Conservation (phyloP, 2,888 invertebrate species). For the Chymomyza caudatula region DNA sequence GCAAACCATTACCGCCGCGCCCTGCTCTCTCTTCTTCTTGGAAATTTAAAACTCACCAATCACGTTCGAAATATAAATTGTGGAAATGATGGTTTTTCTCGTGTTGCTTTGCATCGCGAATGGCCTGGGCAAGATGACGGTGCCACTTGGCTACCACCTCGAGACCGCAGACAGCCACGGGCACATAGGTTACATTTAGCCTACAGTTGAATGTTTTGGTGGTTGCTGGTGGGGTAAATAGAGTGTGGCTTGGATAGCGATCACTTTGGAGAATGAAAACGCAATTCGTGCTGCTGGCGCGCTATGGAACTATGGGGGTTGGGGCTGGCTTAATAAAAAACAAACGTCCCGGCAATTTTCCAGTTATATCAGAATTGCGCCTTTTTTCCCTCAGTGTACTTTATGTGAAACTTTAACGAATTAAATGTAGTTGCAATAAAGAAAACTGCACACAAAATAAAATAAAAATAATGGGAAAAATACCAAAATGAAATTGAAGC, state of each 20-base stretch:
- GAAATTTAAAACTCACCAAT: constrained; percentile 56
- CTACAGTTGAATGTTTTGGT: neutral
- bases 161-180: neutral
- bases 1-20: neutral
- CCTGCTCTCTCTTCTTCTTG: neutral
- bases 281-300: constrained; percentile 63
- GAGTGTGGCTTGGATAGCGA: constrained; percentile 46
- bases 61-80: constrained; percentile 78
- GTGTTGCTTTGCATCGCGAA: neutral
- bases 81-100: constrained; percentile 77
- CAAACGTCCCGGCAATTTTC: constrained; percentile 68
- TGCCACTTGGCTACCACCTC: neutral
- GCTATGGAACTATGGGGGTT: constrained; percentile 25
- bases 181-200: neutral
- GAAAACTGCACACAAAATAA: constrained; percentile 34
- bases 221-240: constrained; percentile 60
- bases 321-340: constrained; percentile 57
- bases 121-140: neutral
- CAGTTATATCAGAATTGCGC: constrained; percentile 44
- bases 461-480: constrained; percentile 65
- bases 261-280: constrained; percentile 70
- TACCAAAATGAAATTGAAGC: constrained; percentile 66
- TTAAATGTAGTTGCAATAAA: constrained; percentile 46
- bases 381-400: constrained; percentile 59
- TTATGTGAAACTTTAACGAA: constrained; percentile 67